A percentile compares a stretch with the other conserved stretches of the same genome.
Conservation (phyloP, 2,113 vertebrate species). For the Oryzias woworae region DNA sequence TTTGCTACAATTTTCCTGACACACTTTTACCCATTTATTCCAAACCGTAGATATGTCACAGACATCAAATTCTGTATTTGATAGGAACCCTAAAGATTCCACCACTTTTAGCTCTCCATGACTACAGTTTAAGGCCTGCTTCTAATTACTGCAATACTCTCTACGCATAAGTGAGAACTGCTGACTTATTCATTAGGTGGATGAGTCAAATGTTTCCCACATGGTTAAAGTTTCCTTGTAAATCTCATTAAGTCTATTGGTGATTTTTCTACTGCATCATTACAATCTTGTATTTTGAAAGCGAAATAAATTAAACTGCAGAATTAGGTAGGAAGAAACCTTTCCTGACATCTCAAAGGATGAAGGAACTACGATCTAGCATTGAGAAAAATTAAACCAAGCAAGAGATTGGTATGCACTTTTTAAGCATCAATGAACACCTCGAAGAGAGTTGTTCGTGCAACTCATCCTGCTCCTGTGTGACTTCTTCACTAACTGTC, state of each 20-base stretch:
- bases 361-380: not conserved
- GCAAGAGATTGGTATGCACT: not conserved
- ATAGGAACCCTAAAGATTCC: not conserved
- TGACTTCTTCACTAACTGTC: slow-evolving; percentile 63
- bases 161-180: slow-evolving; percentile 34
- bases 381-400: not conserved
- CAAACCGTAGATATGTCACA: not conserved
- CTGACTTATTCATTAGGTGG: slow-evolving; percentile 35
- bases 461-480: slow-evolving; percentile 53
- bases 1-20: too few species aligned
- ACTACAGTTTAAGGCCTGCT: slow-evolving; percentile 17
- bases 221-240: slow-evolving; percentile 7
- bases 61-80: not conserved
- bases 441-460: slow-evolving; percentile 18
- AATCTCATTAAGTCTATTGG: slow-evolving; percentile 6
- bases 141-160: slow-evolving; percentile 30
- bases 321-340: not conserved
- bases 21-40: not conserved
- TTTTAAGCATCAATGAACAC: slow-evolving; percentile 21
- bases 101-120: not conserved
- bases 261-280: not conserved
- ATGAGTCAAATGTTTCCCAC: slow-evolving; percentile 14
- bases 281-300: not conserved
- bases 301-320: not conserved
- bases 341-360: too few species aligned